Evolutionary conservation across 1,140 invertebrate genomes (phyloP), one percentile per base, ranked within the genome.

Genomic region (Tyrophagus putrescentiae): DNA sequence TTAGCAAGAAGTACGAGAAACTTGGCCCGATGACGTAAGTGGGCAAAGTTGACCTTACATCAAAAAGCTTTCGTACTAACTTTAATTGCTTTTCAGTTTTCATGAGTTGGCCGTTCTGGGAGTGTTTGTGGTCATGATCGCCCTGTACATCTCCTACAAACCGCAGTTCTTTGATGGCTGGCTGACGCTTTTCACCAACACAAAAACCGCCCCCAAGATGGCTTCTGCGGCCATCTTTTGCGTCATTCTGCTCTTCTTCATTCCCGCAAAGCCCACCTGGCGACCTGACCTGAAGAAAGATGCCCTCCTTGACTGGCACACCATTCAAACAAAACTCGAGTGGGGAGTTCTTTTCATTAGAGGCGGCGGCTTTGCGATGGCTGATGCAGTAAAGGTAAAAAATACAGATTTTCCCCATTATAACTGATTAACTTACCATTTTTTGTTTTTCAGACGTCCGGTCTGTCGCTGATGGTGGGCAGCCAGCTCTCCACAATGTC

Each of bases 321-420:
- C 65, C 1, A 67, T 75, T 4, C 70, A 73, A 33, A 66, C 71
- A 16, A 72, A 73, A 53, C 48, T 76, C 1, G 75, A 76, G 4
- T 78, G 77, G 77, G 72, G 73, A 28, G 65, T 77, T 4, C 67
- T 78, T 25, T 65, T 78, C 1, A 66, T 78, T 11, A 65, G 78
- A 25, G 82, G 87, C 29, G 87, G 87, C 56, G 89, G 89, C 1
- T 91, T 93, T 70, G 87, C 88, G 0, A 74, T 95, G n/a, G 88
- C 90, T 0, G 79, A 84, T 48, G 88, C 83, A 52, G 84, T 83
- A 82, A 52, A 84, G 83, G 64, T 80, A 84, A 7, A 2, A 21
- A 29, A 18, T 7, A 48, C 7, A 48, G 23, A 25, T 25, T 48
- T 48, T 48, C 7, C 9, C 18, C n/a, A 11, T 13, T 39, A n/a